A percentile compares a stretch with the other conserved stretches of the same genome.
Evolutionary conservation across 2,888 invertebrate species (phyloP).

Genomic region (Pollenia amentaria): DNA sequence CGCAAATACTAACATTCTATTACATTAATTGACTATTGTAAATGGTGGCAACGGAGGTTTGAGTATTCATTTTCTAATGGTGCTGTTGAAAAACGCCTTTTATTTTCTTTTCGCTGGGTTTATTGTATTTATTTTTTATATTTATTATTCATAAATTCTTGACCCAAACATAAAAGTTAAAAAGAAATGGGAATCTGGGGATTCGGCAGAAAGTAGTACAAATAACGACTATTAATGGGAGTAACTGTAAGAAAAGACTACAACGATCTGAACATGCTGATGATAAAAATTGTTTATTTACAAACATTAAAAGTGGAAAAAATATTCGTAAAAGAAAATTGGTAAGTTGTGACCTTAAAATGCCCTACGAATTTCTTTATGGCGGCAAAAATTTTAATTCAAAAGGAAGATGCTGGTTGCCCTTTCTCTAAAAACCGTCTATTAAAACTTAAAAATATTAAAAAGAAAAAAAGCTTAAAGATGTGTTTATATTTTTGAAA

Average conservation of each 20-base stretch:
- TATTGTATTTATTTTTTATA: neutral
- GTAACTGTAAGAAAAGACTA: slow-evolving; percentile 22
- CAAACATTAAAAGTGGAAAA: neutral
- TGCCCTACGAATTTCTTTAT: neutral
- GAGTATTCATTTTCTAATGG: neutral
- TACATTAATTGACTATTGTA: slow-evolving; percentile 43
- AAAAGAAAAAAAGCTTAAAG: too few species aligned
- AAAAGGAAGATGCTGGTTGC: too few species aligned
- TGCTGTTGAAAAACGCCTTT: slow-evolving; percentile 13
- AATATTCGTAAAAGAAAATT: neutral
- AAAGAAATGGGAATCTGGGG: neutral
- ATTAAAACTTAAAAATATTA: too few species aligned
- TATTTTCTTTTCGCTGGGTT: neutral
- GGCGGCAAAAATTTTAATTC: too few species aligned
- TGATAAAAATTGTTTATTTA: slow-evolving; percentile 33
- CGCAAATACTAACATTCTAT: slow-evolving; percentile 30
- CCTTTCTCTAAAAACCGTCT: too few species aligned
- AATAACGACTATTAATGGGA: slow-evolving; percentile 37
- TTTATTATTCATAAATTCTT: slow-evolving; percentile 55
- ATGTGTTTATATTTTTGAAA: too few species aligned
- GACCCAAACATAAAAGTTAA: slow-evolving; percentile 15
- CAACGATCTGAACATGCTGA: slow-evolving; percentile 4
- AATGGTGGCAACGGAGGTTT: neutral
- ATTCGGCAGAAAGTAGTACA: neutral
- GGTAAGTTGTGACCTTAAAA: neutral